These are phyloP conservation scores for Myzus persicae DNA, from an alignment of 1,140 invertebrate species.

Conservation along the genomic window DNA sequence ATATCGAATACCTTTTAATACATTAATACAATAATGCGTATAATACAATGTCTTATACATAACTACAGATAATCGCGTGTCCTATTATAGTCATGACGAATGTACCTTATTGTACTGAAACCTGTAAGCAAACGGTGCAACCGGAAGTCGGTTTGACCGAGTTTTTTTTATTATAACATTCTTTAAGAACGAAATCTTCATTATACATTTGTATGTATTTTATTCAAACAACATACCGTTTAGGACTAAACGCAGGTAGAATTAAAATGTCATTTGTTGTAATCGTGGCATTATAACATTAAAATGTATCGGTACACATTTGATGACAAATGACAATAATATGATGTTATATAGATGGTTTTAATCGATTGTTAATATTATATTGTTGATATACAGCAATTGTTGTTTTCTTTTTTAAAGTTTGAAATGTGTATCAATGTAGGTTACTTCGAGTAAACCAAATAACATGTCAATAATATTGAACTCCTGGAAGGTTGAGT, in stretches of 20 bases:
- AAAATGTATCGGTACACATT: not conserved
- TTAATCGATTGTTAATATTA: not conserved
- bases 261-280: not conserved
- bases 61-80: not conserved
- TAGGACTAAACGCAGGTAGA: not conserved
- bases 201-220: not conserved
- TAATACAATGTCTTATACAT: not conserved
- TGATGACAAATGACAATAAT: not conserved
- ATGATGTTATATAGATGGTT: not conserved
- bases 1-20: not conserved
- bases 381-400: not conserved
- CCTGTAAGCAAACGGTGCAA: not conserved
- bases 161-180: slow-evolving; percentile 7
- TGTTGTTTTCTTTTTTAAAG: not conserved
- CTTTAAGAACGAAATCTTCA: not conserved
- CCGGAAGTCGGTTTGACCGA: not conserved
- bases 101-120: not conserved
- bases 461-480: not conserved
- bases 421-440: not conserved
- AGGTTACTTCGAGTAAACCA: not conserved
- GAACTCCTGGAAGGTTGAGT: not conserved
- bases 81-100: not conserved
- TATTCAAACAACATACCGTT: not conserved
- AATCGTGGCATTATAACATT: not conserved
- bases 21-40: not conserved